phyloP scores from a whole-genome alignment of 2,888 invertebrate species.

The Nebria brevicollis region DNA sequence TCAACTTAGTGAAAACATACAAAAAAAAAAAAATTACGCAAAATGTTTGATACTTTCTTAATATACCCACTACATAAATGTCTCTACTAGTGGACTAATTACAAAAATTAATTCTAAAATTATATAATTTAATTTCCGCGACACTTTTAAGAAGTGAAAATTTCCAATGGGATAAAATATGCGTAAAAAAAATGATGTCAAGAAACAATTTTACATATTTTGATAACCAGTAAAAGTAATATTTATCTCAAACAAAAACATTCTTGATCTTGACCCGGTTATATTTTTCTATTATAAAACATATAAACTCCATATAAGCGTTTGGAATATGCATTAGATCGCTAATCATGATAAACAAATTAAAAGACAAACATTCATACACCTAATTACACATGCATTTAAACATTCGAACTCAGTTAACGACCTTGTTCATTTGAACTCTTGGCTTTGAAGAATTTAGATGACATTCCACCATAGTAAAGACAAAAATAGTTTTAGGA shows the following conservation, averaged over 20 bases:
- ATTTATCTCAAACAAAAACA: neutral
- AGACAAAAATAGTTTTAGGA: neutral
- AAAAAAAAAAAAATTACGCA: too few species aligned
- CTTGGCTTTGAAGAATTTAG: neutral
- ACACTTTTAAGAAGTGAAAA: neutral
- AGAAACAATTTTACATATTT: neutral
- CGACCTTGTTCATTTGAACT: neutral
- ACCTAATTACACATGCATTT: neutral
- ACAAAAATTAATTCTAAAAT: too few species aligned
- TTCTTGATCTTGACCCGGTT: neutral
- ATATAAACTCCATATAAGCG: neutral
- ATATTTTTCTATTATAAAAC: neutral
- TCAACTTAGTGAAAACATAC: too few species aligned
- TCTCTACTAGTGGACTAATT: too few species aligned
- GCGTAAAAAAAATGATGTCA: neutral
- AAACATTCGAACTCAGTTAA: neutral
- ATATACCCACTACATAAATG: too few species aligned
- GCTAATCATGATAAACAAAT: too few species aligned
- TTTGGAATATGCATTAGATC: neutral
- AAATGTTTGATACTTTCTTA: too few species aligned
- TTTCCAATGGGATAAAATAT: neutral
- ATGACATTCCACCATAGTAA: neutral
- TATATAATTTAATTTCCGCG: neutral
- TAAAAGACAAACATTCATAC: neutral
- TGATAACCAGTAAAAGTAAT: neutral